Percentiles rank a stretch among this genome's conserved stretches.
These are phyloP conservation scores for Azorinus chamasolen DNA, from an alignment of 2,888 invertebrate genomes.

Conservation along the genomic window DNA sequence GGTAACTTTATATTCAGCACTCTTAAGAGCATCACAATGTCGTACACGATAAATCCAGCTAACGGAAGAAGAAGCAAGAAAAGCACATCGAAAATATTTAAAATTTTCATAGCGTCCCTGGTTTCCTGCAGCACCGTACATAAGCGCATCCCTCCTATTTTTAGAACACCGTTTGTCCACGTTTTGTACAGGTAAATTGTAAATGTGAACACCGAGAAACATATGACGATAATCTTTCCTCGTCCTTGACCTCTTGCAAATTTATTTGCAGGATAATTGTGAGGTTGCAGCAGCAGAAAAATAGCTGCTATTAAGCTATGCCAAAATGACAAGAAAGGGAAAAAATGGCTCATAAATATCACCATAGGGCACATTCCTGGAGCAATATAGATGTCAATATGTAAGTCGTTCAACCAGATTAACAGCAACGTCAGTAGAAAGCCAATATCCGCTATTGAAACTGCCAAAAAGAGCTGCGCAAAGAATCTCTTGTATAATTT, in stretches of 20 bases:
- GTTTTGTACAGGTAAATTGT: constrained; percentile 77
- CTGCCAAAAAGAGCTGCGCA: constrained; percentile 70
- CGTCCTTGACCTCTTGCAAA: constrained; percentile 62
- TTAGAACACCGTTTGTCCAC: constrained; percentile 72
- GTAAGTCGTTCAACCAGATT: constrained; percentile 71
- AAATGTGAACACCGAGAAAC: constrained; percentile 67
- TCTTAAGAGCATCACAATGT: constrained; percentile 50
- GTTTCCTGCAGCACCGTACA: constrained; percentile 75
- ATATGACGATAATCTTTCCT: constrained; percentile 63
- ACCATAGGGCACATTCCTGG: constrained; percentile 77
- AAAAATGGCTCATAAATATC: constrained; percentile 75
- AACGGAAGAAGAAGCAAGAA: constrained; percentile 70
- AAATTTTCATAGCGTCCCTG: constrained; percentile 66
- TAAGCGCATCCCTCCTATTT: constrained; percentile 46
- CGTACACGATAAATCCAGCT: constrained; percentile 68
- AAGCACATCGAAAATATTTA: constrained; percentile 72
- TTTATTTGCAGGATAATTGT: constrained; percentile 25
- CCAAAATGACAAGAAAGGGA: constrained; percentile 74
- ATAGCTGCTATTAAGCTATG: constrained; percentile 63
- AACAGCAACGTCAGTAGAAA: constrained; percentile 70
- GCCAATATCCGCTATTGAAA: constrained; percentile 68
- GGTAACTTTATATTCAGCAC: constrained; percentile 21
- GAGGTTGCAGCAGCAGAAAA: constrained; percentile 62
- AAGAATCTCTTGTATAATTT: constrained; percentile 69
- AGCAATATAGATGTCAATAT: constrained; percentile 68